A percentile compares a stretch with the other conserved stretches of the same genome.
Evolutionary conservation across 2,797 vertebrate genomes (phyloP).

Genomic region (Platyrinchus mystaceus): DNA sequence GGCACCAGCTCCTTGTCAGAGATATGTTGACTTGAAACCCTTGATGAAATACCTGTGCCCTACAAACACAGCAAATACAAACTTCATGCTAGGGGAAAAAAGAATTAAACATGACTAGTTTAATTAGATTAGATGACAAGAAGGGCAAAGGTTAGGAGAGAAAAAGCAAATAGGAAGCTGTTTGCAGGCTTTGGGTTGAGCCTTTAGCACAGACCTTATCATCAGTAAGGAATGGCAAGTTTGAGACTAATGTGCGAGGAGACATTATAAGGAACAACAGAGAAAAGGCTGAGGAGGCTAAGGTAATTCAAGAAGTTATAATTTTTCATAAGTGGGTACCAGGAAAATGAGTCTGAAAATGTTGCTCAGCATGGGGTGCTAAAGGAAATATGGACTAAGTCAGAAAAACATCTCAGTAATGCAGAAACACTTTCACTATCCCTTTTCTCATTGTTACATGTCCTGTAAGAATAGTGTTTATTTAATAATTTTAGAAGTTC

Average conservation of each 20-base stretch:
- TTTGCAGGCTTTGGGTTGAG: neutral
- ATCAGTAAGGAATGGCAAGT: neutral
- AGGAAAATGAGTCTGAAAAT: neutral
- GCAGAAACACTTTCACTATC: neutral
- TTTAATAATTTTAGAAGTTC: neutral
- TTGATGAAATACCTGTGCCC: neutral
- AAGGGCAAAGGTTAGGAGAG: neutral
- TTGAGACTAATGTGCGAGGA: neutral
- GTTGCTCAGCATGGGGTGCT: neutral
- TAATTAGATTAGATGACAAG: neutral
- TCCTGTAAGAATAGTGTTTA: neutral
- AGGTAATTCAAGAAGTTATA: neutral
- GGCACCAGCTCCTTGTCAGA: neutral
- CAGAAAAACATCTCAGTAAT: neutral
- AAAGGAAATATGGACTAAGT: neutral
- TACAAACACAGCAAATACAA: neutral
- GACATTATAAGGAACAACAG: neutral
- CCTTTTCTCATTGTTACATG: neutral
- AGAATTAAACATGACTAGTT: neutral
- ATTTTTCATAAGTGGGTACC: neutral
- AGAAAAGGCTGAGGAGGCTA: neutral
- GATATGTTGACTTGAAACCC: neutral
- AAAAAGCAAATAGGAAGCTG: neutral
- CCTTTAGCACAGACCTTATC: neutral
- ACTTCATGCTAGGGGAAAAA: neutral